phyloP scores from a whole-genome alignment of 23 tunicate genomes.

The Halocynthia aurantium region DNA sequence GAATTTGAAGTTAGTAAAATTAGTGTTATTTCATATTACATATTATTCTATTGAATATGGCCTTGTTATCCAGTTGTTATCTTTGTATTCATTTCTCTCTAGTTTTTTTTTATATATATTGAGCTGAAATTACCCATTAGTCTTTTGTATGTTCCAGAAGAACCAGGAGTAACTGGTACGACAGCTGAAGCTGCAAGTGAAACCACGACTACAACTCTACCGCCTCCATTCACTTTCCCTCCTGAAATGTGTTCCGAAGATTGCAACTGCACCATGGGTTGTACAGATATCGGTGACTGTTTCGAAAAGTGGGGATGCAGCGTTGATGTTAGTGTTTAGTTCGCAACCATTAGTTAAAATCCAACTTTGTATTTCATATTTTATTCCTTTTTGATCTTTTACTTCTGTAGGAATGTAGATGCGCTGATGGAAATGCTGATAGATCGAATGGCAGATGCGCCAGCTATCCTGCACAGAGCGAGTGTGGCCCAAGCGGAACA shows the following conservation, averaged over 20 bases:
- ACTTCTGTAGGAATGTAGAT: constrained; percentile 47
- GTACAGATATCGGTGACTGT: constrained; percentile 74
- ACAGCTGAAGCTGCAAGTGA: neutral
- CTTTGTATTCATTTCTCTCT: too few relatives aligned
- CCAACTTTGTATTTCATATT: neutral
- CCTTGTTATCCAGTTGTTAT: too few relatives aligned
- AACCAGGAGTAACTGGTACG: neutral
- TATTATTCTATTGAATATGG: neutral
- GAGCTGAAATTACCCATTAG: too few relatives aligned
- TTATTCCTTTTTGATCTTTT: too few relatives aligned
- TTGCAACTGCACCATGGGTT: constrained; percentile 78
- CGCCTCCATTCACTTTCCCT: constrained; percentile 39
- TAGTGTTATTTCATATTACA: too few relatives aligned
- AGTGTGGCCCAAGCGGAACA: constrained; percentile 12
- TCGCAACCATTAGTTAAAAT: neutral
- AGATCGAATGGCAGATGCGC: constrained; percentile 83
- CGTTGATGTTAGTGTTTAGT: constrained; percentile 55
- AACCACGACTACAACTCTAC: constrained; percentile 27
- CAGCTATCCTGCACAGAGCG: constrained; percentile 35
- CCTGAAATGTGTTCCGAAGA: constrained; percentile 56
- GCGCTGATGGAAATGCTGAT: constrained; percentile 57
- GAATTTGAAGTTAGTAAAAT: too few relatives aligned
- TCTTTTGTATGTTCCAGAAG: neutral
- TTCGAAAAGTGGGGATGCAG: constrained; percentile 48
- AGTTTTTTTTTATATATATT: too few relatives aligned